These are phyloP conservation scores for Phoxinus phoxinus DNA, from an alignment of 2,113 vertebrate genomes.

Conservation along the genomic window DNA sequence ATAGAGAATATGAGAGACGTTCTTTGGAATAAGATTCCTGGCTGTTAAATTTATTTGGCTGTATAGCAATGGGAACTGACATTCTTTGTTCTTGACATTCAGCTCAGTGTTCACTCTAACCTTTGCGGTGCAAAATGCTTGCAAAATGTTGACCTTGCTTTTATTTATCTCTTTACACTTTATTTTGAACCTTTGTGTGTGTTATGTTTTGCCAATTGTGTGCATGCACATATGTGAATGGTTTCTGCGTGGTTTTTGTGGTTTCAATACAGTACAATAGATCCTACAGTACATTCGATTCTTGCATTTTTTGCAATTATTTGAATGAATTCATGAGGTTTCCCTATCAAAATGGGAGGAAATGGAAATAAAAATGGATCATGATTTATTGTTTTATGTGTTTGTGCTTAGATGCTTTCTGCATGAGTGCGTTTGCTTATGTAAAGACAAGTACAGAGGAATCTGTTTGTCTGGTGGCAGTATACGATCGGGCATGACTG, in stretches of 20 bases:
- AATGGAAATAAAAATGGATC: background rate
- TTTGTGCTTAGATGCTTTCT: background rate
- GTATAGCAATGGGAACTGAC: background rate
- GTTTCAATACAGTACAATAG: background rate
- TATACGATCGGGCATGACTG: constrained; percentile 40
- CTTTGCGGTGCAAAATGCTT: constrained; percentile 78
- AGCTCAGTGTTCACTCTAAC: constrained; percentile 43
- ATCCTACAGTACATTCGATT: background rate
- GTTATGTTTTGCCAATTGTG: constrained; percentile 1
- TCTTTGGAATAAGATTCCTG: background rate
- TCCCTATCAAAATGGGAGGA: background rate
- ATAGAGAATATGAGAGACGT: background rate
- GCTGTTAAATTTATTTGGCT: background rate
- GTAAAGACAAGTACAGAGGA: background rate
- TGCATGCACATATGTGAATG: background rate
- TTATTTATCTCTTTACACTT: constrained; percentile 47
- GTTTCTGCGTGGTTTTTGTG: constrained; percentile 10
- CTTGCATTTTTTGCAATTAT: background rate
- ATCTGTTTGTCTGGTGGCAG: constrained; percentile 36
- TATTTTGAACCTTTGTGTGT: constrained; percentile 13
- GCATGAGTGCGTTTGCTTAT: background rate
- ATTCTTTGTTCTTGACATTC: background rate
- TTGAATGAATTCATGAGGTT: background rate
- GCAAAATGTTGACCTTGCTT: constrained; percentile 76
- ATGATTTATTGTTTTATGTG: background rate